Conservation (phyloP, 2,888 invertebrate genomes). For the Epinotia nisella region DNA sequence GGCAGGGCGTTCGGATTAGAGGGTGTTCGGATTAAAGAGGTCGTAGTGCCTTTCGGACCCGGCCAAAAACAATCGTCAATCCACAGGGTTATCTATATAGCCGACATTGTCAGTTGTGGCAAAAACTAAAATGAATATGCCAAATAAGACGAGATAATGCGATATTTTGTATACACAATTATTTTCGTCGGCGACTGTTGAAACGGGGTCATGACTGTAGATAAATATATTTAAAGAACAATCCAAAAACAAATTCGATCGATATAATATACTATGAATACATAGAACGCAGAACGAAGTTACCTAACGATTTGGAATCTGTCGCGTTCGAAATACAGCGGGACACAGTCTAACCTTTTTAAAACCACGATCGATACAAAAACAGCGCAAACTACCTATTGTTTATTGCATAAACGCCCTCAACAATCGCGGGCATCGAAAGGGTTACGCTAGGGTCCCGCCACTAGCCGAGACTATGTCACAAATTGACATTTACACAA, state of each 20-base stretch:
- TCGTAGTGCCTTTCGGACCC: no score
- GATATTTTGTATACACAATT: constrained; percentile 10
- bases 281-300: constrained; percentile 20
- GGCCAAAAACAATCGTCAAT: no score
- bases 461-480: constrained; percentile 39
- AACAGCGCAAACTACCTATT: background rate
- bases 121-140: no score
- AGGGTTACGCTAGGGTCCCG: background rate
- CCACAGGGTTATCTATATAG: no score
- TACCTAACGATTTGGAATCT: constrained; percentile 25
- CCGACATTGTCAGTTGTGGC: background rate
- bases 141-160: background rate
- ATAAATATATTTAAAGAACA: constrained; percentile 32
- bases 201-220: constrained; percentile 20
- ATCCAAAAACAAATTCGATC: constrained; percentile 35
- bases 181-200: constrained; percentile 10
- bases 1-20: no score
- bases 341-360: background rate
- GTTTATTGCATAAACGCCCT: background rate
- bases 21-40: no score
- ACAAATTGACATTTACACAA: constrained; percentile 44
- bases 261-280: constrained; percentile 34
- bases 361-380: constrained; percentile 3
- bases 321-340: constrained; percentile 9
- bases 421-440: background rate